Evolutionary conservation across 2,113 vertebrate genomes (phyloP).

Genomic region (Oryzias curvinotus): DNA sequence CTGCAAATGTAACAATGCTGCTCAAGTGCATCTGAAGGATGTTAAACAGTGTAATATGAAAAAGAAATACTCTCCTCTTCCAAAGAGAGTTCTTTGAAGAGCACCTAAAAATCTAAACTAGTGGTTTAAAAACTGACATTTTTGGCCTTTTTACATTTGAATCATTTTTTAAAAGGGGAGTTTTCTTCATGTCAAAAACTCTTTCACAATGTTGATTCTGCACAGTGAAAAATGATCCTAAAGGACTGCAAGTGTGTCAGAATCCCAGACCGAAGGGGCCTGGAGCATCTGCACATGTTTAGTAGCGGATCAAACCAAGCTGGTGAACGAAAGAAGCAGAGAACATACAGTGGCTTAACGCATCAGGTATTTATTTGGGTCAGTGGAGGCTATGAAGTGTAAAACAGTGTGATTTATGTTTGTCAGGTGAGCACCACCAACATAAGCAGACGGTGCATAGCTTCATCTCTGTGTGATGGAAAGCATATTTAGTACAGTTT

Average conservation of each 20-base stretch:
- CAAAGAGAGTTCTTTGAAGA: too few species aligned
- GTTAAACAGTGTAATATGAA: too few species aligned
- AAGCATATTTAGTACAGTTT: too few species aligned
- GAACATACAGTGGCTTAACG: not conserved
- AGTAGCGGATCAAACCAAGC: not conserved
- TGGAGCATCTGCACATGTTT: conserved; percentile 2
- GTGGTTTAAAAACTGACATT: too few species aligned
- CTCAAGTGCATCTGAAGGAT: too few species aligned
- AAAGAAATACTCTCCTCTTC: too few species aligned
- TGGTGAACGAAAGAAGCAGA: not conserved
- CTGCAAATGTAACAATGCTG: too few species aligned
- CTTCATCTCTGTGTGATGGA: not conserved
- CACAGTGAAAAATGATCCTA: conserved; percentile 5
- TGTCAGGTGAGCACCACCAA: too few species aligned
- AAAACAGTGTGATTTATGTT: not conserved
- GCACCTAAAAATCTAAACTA: too few species aligned
- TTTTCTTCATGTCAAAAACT: conserved; percentile 1
- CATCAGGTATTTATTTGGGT: not conserved
- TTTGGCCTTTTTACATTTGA: too few species aligned
- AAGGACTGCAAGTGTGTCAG: not conserved
- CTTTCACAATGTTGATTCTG: conserved; percentile 1
- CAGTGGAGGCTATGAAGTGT: not conserved
- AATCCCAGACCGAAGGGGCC: conserved; percentile 3
- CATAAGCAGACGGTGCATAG: not conserved
- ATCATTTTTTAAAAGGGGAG: not conserved